These are phyloP conservation scores for Parelbella ahira DNA, from an alignment of 2,888 invertebrate genomes.

Conservation along the genomic window DNA sequence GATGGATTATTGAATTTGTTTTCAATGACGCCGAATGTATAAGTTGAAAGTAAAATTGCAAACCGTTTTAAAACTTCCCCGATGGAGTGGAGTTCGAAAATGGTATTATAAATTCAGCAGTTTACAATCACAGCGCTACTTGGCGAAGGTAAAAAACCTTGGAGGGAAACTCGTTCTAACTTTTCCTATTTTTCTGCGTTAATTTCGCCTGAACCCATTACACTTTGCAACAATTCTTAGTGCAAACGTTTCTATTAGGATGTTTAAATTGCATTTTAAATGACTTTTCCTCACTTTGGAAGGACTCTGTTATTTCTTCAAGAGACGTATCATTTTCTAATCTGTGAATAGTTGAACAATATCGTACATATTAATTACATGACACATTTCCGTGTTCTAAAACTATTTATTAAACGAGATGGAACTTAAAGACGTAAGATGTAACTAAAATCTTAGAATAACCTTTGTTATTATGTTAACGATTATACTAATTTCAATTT, in stretches of 20 bases:
- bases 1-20: slow-evolving; percentile 43
- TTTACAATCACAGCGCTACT: slow-evolving; percentile 79
- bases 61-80: slow-evolving; percentile 70
- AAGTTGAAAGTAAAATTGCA: slow-evolving; percentile 67
- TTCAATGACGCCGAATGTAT: slow-evolving; percentile 53
- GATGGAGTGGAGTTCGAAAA: slow-evolving; percentile 78
- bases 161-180: slow-evolving; percentile 76
- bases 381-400: too few relatives aligned
- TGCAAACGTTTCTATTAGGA: slow-evolving; percentile 51
- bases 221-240: slow-evolving; percentile 75
- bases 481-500: too few relatives aligned
- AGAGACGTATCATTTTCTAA: not conserved
- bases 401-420: too few relatives aligned
- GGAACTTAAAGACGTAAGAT: too few relatives aligned
- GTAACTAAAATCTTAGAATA: too few relatives aligned
- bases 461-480: too few relatives aligned
- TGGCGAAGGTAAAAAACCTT: slow-evolving; percentile 68
- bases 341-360: not conserved
- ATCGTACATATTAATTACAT: too few relatives aligned
- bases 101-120: slow-evolving; percentile 79
- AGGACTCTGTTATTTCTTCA: not conserved
- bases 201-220: slow-evolving; percentile 70
- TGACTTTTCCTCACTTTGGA: slow-evolving; percentile 43
- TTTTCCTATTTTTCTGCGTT: slow-evolving; percentile 81
- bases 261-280: slow-evolving; percentile 75